Percentiles rank a stretch among this genome's conserved stretches.
Conservation (phyloP, 2,888 invertebrate genomes). For the Aleiodes alternator region DNA sequence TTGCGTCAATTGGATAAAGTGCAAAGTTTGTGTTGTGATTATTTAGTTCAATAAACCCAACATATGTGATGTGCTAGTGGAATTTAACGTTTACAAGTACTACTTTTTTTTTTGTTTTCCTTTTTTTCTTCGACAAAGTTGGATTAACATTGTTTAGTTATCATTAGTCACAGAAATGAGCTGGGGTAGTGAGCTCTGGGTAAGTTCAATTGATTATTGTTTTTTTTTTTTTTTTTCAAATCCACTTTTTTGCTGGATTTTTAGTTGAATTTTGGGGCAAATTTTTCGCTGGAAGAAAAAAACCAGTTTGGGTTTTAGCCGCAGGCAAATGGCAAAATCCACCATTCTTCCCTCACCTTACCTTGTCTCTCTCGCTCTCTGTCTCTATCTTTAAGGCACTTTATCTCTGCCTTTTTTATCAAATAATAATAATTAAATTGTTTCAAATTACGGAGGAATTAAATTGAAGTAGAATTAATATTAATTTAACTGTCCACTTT, state of each 20-base stretch:
- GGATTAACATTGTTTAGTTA: slow-evolving; percentile 27
- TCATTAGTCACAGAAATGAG: slow-evolving; percentile 67
- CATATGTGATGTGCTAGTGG: slow-evolving; percentile 38
- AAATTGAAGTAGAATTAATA: slow-evolving; percentile 19
- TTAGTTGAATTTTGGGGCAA: too few species aligned
- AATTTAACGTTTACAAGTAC: slow-evolving; percentile 23
- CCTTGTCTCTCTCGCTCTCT: too few species aligned
- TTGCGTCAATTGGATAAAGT: background rate
- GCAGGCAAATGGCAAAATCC: slow-evolving; percentile 34
- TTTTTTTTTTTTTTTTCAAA: background rate
- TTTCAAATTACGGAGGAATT: too few species aligned
- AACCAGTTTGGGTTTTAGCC: slow-evolving; percentile 23
- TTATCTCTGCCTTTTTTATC: too few species aligned
- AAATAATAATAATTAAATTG: too few species aligned
- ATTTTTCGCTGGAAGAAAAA: background rate
- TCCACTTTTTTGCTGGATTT: background rate
- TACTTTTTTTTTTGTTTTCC: background rate
- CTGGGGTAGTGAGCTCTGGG: slow-evolving; percentile 77
- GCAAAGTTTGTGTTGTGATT: background rate
- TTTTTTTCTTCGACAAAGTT: slow-evolving; percentile 43
- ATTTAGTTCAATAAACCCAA: slow-evolving; percentile 1
- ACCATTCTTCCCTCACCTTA: background rate
- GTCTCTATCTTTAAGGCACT: too few species aligned
- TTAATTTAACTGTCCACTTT: slow-evolving; percentile 25
- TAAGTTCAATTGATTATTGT: slow-evolving; percentile 62